These are phyloP conservation scores for Acleris holmiana DNA, from an alignment of 2,888 invertebrate genomes.

Conservation along the genomic window DNA sequence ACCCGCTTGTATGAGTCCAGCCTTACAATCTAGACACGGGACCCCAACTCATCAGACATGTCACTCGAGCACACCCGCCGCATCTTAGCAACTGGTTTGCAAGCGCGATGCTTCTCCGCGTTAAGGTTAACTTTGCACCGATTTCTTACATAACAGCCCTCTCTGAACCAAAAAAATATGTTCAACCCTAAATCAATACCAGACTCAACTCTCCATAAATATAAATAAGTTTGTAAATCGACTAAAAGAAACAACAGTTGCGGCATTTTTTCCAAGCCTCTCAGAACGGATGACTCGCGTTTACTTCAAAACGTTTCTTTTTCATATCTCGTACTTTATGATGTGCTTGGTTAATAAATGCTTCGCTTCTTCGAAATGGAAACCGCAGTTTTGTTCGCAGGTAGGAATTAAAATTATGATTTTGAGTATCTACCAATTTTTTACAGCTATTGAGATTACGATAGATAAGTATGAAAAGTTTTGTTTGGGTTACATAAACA, in stretches of 20 bases:
- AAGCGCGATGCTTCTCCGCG: conserved; percentile 54
- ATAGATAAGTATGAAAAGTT: no score
- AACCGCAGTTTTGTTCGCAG: conserved; percentile 1
- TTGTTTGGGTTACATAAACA: no score
- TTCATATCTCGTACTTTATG: conserved; percentile 33
- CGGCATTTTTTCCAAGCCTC: no score
- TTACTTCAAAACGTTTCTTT: conserved; percentile 38
- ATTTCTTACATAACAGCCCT: conserved; percentile 47
- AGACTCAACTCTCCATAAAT: no score
- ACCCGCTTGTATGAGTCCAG: not conserved
- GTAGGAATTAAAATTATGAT: conserved; percentile 45
- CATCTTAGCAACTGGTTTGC: conserved; percentile 57
- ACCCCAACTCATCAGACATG: conserved; percentile 56
- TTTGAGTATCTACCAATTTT: no score
- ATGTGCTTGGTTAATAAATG: conserved; percentile 25
- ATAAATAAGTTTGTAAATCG: no score
- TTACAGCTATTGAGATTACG: no score
- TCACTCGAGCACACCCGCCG: conserved; percentile 58
- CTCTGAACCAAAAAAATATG: no score
- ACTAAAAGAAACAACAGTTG: no score
- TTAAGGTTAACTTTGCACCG: conserved; percentile 51
- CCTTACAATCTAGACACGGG: not conserved
- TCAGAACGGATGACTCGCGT: conserved; percentile 22
- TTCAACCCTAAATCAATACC: no score
- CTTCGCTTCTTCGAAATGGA: conserved; percentile 32